Conservation (phyloP, 2,113 vertebrate species). For the Pachycephala philippinensis region DNA sequence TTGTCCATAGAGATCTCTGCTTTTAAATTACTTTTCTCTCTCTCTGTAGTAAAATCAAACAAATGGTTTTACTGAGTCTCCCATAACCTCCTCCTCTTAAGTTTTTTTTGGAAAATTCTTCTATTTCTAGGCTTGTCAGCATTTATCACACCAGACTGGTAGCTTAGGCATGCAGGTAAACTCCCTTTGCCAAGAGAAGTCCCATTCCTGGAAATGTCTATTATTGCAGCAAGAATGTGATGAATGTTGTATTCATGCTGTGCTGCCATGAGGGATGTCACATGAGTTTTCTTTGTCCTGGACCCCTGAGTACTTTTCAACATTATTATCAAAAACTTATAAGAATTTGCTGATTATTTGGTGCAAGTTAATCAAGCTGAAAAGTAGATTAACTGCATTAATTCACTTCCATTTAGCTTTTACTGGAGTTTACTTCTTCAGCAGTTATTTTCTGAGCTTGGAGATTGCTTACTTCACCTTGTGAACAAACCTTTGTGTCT, state of each 20-base stretch:
- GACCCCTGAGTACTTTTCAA: not conserved
- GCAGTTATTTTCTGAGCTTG: not conserved
- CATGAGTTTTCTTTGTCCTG: not conserved
- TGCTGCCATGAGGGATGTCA: not conserved
- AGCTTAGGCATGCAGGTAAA: not conserved
- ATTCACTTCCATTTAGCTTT: not conserved
- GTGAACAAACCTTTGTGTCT: not conserved
- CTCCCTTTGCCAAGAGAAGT: not conserved
- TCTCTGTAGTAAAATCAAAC: not conserved
- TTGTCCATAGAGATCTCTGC: not conserved
- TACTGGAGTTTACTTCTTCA: not conserved
- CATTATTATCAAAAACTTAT: not conserved
- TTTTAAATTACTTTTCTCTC: not conserved
- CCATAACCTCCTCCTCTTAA: not conserved
- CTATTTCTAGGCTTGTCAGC: not conserved
- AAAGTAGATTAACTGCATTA: slow-evolving; percentile 5
- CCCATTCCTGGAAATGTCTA: not conserved
- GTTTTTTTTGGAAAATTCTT: not conserved
- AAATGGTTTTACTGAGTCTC: not conserved
- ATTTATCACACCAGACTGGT: not conserved
- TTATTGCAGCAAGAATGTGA: not conserved
- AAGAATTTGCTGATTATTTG: not conserved
- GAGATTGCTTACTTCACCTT: not conserved
- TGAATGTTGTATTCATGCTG: not conserved
- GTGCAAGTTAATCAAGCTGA: not conserved